Percentiles rank a stretch among this genome's conserved stretches.
phyloP scores from a whole-genome alignment of 35 echinoderm and acorn worm genomes.

The Ophioderma brevispina region DNA sequence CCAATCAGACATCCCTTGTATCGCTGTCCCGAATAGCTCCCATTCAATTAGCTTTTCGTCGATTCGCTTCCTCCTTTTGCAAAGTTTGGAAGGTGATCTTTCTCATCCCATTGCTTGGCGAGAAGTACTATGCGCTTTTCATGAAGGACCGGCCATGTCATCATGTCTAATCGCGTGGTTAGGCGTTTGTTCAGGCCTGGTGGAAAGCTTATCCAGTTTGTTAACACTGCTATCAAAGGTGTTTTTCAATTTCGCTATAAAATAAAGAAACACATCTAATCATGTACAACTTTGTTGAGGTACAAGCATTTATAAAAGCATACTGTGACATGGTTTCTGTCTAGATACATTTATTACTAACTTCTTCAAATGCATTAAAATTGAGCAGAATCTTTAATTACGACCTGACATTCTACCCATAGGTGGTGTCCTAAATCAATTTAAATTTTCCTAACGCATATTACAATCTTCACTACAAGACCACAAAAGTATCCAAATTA shows the following conservation, averaged over 20 bases:
- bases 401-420: too few species aligned
- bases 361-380: too few species aligned
- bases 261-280: background rate
- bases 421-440: too few species aligned
- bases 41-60: conserved; percentile 90
- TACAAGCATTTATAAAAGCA: too few species aligned
- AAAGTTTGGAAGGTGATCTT: conserved; percentile 82
- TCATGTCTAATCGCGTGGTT: conserved; percentile 66
- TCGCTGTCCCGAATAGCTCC: conserved; percentile 66
- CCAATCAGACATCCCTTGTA: conserved; percentile 97
- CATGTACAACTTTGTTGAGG: background rate
- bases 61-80: conserved; percentile 78
- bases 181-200: conserved; percentile 48
- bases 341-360: too few species aligned
- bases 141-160: conserved; percentile 91
- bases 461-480: too few species aligned
- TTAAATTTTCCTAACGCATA: too few species aligned
- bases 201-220: conserved; percentile 73
- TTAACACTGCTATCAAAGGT: conserved; percentile 62
- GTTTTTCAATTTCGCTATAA: conserved; percentile 74
- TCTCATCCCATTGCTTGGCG: conserved; percentile 92
- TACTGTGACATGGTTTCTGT: too few species aligned
- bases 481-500: too few species aligned
- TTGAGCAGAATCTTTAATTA: too few species aligned
- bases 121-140: conserved; percentile 90